Evolutionary conservation across 2,797 vertebrate species (phyloP), one percentile per base, ranked within the genome.

Genomic region (Betta splendens): DNA sequence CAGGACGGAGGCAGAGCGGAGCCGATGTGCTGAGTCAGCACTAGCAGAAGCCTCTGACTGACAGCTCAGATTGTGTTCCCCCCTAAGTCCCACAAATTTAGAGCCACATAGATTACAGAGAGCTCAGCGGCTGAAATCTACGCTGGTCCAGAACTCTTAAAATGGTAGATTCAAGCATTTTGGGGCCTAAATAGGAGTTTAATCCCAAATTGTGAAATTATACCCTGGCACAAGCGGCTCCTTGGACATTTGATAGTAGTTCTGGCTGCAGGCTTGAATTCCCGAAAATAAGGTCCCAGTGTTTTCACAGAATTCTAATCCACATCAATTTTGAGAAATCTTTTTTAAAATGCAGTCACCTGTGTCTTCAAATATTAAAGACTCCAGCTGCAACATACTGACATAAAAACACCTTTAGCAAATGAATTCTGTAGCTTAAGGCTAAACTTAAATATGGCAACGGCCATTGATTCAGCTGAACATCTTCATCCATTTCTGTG

Each of bases 11-110:
- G 31, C 28, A 54, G 46, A 50, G 31, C 32, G 22, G 37, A 47
- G 49, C 29, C 13, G 52, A 68, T 35, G 57, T 75, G 68, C 73
- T 77, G 77, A 80, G 68, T 83, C 80, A 80, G 67, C 44, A 60
- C 7, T 46, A 33, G 47, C 56, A 40, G 45, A 52, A 2, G 52
- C 51, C 36, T 40, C 44, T 72, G 72, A 77, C 57, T 64, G 64
- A 71, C 56, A 66, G 56, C 52, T 43, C 25, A 17, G 48, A 72
- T 54, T 37, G 22, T 45, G 50, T 23, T 21, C 43, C 13, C 50
- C 50, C 57, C 44, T 54, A 55, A 58, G 54, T 56, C 40, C 36
- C 15, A 58, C 57, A 64, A 39, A 44, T 68, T 49, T 15, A 21
- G 21, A 18, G 26, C 28, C 22, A 40, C 55, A 28, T 29, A 32